Evolutionary conservation across 2,888 invertebrate genomes (phyloP).

Genomic region (Standfussiana lucernea): DNA sequence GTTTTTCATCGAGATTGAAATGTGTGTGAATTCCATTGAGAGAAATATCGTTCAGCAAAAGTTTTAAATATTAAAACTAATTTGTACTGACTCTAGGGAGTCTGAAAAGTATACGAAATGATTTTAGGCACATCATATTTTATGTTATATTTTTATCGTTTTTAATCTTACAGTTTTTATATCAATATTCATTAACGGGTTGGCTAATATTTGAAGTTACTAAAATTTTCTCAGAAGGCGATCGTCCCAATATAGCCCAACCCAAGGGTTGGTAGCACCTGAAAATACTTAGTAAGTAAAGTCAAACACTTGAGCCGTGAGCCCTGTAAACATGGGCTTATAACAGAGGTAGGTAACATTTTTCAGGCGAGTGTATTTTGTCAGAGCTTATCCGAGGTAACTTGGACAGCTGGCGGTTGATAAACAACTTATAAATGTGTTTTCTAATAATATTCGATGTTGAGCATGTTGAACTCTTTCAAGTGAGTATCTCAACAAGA

Average conservation of each 20-base stretch:
- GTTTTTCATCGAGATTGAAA: too few species aligned
- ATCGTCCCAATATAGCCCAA: conserved; percentile 1
- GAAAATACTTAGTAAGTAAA: conserved; percentile 41
- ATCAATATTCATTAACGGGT: background rate
- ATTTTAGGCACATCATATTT: background rate
- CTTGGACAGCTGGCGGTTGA: conserved; percentile 10
- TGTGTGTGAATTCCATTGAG: conserved; percentile 1
- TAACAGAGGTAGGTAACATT: conserved; percentile 8
- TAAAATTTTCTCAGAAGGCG: conserved; percentile 7
- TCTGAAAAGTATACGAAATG: background rate
- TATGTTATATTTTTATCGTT: background rate
- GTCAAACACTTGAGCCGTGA: conserved; percentile 24
- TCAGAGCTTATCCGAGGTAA: conserved; percentile 21
- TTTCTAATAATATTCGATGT: conserved; percentile 2
- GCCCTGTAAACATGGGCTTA: conserved; percentile 34
- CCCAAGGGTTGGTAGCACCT: conserved; percentile 19
- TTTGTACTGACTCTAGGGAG: conserved; percentile 10
- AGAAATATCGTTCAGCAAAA: conserved; percentile 4
- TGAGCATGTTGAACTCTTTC: background rate
- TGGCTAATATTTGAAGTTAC: background rate
- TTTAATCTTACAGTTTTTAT: background rate
- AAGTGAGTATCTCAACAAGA: too few species aligned
- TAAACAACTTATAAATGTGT: conserved; percentile 23
- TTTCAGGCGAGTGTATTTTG: conserved; percentile 38
- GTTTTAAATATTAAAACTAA: conserved; percentile 11